Conservation (phyloP, 2,113 vertebrate species). For the Vicugna pacos region DNA sequence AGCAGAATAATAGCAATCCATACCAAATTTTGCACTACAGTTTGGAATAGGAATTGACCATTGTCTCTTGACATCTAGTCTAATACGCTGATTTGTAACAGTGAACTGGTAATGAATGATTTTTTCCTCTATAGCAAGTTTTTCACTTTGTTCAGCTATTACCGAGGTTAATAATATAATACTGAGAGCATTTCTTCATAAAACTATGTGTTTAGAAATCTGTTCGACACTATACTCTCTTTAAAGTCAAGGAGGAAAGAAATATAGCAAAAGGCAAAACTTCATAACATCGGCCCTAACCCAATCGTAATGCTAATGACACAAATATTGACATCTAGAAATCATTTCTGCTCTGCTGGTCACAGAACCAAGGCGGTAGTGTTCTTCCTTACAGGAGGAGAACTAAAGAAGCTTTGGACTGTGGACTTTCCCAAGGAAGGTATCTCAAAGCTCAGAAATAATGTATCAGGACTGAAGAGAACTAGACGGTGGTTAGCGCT, state of each 20-base stretch:
- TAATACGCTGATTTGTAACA: slow-evolving; percentile 16
- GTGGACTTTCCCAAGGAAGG: neutral
- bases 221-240: neutral
- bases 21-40: neutral
- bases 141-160: slow-evolving; percentile 24
- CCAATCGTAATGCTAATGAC: neutral
- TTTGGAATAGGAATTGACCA: neutral
- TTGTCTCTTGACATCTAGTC: neutral
- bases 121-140: slow-evolving; percentile 10
- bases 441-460: neutral
- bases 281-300: neutral
- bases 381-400: neutral
- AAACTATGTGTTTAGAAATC: neutral
- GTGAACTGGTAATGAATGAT: neutral
- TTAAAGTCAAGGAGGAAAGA: slow-evolving; percentile 27
- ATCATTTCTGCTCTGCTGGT: neutral
- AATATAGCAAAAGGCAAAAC: neutral
- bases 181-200: neutral
- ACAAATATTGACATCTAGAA: neutral
- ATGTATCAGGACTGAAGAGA: neutral
- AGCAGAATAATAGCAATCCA: neutral
- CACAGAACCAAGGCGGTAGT: neutral
- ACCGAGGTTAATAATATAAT: neutral
- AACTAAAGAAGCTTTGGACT: neutral
- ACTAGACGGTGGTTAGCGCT: neutral